These are phyloP conservation scores for Lamellibrachia luymesi DNA, from an alignment of 1,140 invertebrate species.

Conservation along the genomic window DNA sequence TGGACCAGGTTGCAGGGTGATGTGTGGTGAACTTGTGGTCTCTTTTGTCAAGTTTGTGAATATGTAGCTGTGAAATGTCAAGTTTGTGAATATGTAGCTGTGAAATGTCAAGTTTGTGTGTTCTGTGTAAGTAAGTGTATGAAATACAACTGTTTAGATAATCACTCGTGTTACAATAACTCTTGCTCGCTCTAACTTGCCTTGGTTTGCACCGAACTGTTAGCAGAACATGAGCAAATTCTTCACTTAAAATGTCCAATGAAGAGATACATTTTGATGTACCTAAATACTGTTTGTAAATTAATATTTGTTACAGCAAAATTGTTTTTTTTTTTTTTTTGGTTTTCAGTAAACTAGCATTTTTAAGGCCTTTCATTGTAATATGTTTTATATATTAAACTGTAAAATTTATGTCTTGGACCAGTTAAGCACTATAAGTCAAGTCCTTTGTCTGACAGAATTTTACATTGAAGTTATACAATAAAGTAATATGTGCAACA, in stretches of 20 bases:
- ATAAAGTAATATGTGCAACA: not conserved
- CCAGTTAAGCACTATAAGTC: not conserved
- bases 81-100: not conserved
- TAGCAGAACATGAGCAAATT: not conserved
- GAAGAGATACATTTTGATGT: not conserved
- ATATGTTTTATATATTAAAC: not conserved
- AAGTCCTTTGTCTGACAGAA: not conserved
- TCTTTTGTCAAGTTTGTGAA: too few species aligned
- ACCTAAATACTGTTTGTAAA: not conserved
- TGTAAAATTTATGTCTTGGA: not conserved
- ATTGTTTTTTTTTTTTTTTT: not conserved
- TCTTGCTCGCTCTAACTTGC: not conserved
- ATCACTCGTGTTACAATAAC: not conserved
- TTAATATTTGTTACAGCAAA: not conserved
- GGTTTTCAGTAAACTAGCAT: not conserved
- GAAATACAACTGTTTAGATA: not conserved
- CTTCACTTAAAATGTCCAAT: not conserved
- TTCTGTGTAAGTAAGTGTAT: not conserved
- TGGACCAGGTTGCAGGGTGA: too few species aligned
- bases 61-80: not conserved
- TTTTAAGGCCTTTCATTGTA: not conserved
- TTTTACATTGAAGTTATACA: not conserved
- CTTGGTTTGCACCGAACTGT: not conserved
- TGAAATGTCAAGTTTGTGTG: not conserved
- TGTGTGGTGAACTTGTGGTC: too few species aligned